Percentiles rank a stretch among this genome's conserved stretches.
Conservation (phyloP, 2,888 invertebrate genomes). For the Pammene aurita region DNA sequence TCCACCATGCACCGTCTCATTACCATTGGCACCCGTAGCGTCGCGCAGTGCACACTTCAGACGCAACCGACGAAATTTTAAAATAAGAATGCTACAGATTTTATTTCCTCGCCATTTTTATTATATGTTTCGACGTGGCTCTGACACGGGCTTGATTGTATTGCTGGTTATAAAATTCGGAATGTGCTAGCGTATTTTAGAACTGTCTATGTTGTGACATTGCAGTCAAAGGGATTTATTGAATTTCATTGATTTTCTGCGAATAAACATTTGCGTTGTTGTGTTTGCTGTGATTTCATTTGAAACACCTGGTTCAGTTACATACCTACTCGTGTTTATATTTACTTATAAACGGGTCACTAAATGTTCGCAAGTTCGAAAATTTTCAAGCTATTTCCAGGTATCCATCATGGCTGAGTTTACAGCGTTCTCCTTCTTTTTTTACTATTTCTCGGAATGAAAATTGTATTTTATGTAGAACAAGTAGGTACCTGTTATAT, state of each 20-base stretch:
- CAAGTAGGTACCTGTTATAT: no score
- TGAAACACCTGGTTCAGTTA: no score
- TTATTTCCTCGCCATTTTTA: conserved; percentile 66
- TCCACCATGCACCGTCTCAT: background rate
- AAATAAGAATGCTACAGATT: conserved; percentile 57
- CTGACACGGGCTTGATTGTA: conserved; percentile 67
- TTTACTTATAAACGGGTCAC: no score
- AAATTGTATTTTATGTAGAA: no score
- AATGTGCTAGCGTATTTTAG: conserved; percentile 27
- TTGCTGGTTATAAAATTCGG: conserved; percentile 59
- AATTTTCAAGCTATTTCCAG: no score
- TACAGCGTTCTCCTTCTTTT: no score
- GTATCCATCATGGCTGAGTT: no score
- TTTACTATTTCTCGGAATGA: no score
- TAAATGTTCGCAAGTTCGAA: no score
- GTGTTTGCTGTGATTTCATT: background rate
- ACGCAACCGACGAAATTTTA: conserved; percentile 65
- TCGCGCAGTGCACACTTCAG: conserved; percentile 58
- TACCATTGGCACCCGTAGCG: conserved; percentile 54
- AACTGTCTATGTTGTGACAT: conserved; percentile 31
- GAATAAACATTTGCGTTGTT: background rate
- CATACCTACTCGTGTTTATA: no score
- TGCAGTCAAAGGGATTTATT: conserved; percentile 23
- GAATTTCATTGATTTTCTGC: conserved; percentile 24
- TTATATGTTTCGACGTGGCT: conserved; percentile 65